Conservation (phyloP, 2,113 vertebrate genomes). For the Falco punctatus region DNA sequence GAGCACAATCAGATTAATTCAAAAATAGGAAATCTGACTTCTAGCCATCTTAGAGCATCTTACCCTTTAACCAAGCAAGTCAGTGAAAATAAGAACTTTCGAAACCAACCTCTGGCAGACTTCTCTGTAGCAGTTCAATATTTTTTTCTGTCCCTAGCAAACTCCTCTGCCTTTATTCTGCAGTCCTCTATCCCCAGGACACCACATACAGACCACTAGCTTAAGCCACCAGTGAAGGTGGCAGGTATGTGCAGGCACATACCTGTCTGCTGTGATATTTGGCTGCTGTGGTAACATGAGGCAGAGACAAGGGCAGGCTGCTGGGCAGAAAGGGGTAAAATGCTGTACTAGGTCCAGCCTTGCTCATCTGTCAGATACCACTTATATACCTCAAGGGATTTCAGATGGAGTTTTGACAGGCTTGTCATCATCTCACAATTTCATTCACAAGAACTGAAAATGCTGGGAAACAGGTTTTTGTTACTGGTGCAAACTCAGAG, state of each 20-base stretch:
- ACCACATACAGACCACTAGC: neutral
- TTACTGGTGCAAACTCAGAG: neutral
- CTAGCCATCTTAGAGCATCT: neutral
- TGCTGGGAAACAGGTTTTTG: neutral
- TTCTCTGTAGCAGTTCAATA: neutral
- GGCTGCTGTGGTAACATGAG: neutral
- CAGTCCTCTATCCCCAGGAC: neutral
- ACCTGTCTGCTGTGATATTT: neutral
- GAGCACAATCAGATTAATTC: constrained; percentile 18
- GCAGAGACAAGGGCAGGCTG: neutral
- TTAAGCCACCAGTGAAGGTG: neutral
- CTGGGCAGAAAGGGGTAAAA: neutral
- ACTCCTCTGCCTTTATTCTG: neutral
- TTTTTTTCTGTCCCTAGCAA: neutral
- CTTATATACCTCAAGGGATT: neutral
- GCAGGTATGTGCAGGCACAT: neutral
- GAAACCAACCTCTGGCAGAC: neutral
- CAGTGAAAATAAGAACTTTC: constrained; percentile 13
- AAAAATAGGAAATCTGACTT: neutral
- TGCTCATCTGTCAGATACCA: neutral
- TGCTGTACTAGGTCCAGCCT: neutral
- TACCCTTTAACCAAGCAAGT: neutral
- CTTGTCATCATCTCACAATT: neutral
- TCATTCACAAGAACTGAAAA: neutral
- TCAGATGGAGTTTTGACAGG: neutral